Conservation (phyloP, 2,113 vertebrate species). For the Podiceps cristatus region DNA sequence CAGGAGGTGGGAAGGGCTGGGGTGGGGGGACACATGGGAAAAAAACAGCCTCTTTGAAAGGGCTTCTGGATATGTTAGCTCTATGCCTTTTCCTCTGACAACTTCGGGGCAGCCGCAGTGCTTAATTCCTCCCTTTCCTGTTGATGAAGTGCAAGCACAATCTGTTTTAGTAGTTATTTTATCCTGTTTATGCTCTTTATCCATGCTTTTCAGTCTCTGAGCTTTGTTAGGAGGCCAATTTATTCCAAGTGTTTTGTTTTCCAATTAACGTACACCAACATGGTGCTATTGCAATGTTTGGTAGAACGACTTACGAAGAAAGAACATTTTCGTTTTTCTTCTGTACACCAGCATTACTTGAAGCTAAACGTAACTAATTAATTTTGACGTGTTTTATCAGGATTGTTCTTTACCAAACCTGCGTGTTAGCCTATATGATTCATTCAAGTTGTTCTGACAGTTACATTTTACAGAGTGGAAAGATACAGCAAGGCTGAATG, state of each 20-base stretch:
- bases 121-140: not conserved
- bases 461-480: constrained; percentile 43
- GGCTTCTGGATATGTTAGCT: not conserved
- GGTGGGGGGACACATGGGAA: too few species aligned
- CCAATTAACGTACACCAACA: not conserved
- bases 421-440: not conserved
- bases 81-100: not conserved
- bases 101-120: not conserved
- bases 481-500: not conserved
- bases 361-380: constrained; percentile 35
- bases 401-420: constrained; percentile 2
- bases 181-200: not conserved
- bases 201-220: not conserved
- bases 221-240: not conserved
- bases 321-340: not conserved
- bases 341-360: not conserved
- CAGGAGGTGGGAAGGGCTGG: too few species aligned
- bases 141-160: not conserved
- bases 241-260: not conserved
- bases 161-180: not conserved
- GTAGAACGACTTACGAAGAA: not conserved
- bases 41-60: not conserved
- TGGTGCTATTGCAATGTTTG: not conserved
- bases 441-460: constrained; percentile 1
- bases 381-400: constrained; percentile 25